A percentile compares a stretch with the other conserved stretches of the same genome.
phyloP scores from a whole-genome alignment of 2,888 invertebrate genomes.

The Periphyllus acericola region DNA sequence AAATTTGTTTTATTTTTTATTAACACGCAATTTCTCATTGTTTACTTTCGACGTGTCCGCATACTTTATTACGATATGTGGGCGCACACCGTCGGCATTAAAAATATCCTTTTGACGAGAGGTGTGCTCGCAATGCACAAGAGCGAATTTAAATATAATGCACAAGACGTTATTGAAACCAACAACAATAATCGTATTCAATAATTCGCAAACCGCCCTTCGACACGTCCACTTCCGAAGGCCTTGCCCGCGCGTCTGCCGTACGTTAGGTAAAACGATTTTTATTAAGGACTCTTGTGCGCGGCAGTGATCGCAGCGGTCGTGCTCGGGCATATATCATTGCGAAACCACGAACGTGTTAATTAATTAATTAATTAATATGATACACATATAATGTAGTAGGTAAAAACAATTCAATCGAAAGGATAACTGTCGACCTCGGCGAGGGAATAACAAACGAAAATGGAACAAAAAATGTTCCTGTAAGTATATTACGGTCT shows the following conservation, averaged over 20 bases:
- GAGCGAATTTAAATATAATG: neutral
- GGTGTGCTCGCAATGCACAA: neutral
- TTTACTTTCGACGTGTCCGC: neutral
- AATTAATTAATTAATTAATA: conserved; percentile 36
- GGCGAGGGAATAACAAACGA: neutral
- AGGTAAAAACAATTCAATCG: conserved; percentile 44
- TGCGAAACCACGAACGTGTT: neutral
- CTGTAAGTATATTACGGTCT: too few relatives aligned
- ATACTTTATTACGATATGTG: neutral
- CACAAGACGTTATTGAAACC: conserved; percentile 4
- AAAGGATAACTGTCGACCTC: neutral
- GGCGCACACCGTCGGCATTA: neutral
- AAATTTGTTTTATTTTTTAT: neutral
- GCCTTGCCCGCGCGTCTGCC: neutral
- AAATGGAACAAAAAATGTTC: too few relatives aligned
- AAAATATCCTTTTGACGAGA: neutral
- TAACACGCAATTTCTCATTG: neutral
- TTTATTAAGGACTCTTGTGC: conserved; percentile 22
- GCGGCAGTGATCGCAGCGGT: neutral
- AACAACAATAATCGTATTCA: conserved; percentile 21
- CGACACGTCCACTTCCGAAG: conserved; percentile 16
- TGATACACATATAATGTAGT: neutral
- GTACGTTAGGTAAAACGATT: neutral
- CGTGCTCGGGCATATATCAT: conserved; percentile 40
- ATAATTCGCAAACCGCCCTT: conserved; percentile 40